phyloP scores from a whole-genome alignment of 2,797 vertebrate species.

The Chelonia mydas region DNA sequence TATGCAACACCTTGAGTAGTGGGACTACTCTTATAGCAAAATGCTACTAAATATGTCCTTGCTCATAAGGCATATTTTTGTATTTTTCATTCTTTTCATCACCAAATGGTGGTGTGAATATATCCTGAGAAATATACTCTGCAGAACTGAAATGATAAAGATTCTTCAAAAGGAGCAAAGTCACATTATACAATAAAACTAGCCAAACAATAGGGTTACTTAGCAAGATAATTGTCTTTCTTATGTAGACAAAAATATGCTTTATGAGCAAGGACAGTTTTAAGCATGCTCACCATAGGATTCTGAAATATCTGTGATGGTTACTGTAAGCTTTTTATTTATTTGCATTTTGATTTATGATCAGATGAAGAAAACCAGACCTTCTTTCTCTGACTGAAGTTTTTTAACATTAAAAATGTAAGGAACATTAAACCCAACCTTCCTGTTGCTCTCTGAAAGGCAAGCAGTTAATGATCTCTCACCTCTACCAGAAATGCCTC shows the following conservation, averaged over 20 bases:
- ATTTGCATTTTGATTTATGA: not conserved
- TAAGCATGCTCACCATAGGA: not conserved
- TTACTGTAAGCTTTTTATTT: not conserved
- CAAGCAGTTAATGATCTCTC: not conserved
- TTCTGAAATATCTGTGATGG: not conserved
- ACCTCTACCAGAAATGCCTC: not conserved
- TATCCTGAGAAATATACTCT: not conserved
- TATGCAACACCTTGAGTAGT: not conserved
- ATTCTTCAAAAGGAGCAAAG: not conserved
- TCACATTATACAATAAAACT: not conserved
- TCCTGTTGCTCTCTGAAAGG: not conserved
- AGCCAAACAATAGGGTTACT: not conserved
- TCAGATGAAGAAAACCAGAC: not conserved
- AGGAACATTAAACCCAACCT: not conserved
- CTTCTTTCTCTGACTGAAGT: not conserved
- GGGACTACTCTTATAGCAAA: constrained; percentile 13
- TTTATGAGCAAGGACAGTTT: not conserved
- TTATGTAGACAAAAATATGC: not conserved
- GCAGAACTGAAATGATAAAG: not conserved
- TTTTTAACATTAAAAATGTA: not conserved
- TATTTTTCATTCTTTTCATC: not conserved
- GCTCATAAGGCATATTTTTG: not conserved
- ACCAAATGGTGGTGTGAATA: not conserved
- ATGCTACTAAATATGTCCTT: not conserved
- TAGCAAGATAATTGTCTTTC: not conserved